Base-by-base conservation (phyloP, 2,113 vertebrate genomes). In the Hiodon tergisus region DNA sequence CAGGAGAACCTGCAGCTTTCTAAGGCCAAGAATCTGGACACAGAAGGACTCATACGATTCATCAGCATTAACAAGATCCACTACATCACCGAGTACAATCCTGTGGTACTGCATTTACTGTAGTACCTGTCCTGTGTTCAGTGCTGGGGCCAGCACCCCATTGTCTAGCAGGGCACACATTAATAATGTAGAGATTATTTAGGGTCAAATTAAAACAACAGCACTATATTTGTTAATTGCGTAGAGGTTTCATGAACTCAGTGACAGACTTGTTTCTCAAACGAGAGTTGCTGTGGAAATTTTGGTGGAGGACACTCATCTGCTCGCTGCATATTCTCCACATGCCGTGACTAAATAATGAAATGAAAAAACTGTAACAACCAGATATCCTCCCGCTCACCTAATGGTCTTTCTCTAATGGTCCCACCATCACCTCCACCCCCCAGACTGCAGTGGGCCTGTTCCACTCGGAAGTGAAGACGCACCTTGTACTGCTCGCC, bases 61-160 rank as follows among this genome's bases (percentile, higher is more conserved):
- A 62, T 99, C 77, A 85, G 76, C 51, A 86, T 90, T 17, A 94
- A 96, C 0, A 92, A 91, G 69, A 75, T 99, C 8, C 90, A 79
- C 58, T 86, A 91, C 85, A 88, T 99, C 82, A 98, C 96, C 2
- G 94, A 98, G 17, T 99, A 99, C 85, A 89, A 88, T 74, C 88
- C 94, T 79, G 81, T 87, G 94, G 97, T 98, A 83, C 3, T 76
- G 14, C 31, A 31, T 31, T 31, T 31, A 31, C 31, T 31, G 31
- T 31, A 31, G 1, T 31, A 31, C 31, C 31, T 31, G 31, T 31
- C 31, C 31, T 31, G 31, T 31, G 31, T 31, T 31, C 31, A 31
- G 31, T 31, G 31, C 31, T 31, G 31, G 31, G 31, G 31, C 1
- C 31, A 31, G 31, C 31, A 31, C 1, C 31, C 31, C 31, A 31